Evolutionary conservation across 2,888 invertebrate genomes (phyloP).

Genomic region (Penaeus monodon): DNA sequence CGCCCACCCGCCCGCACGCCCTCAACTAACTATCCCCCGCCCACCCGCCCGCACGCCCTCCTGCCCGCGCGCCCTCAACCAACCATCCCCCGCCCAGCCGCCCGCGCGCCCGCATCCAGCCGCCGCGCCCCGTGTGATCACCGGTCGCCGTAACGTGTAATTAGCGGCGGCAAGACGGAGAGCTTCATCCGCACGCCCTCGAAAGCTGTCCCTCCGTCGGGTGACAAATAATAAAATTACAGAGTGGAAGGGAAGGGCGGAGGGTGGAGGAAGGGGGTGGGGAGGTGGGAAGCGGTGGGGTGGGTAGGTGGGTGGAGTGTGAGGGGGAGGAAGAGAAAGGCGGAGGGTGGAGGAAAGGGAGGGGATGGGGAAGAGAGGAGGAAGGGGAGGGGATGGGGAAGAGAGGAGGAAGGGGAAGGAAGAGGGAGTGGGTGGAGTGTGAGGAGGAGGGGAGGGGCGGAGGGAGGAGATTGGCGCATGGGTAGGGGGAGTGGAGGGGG

Average conservation of each 20-base stretch:
- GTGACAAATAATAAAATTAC: no score
- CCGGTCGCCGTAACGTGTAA: no score
- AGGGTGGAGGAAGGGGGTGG: background rate
- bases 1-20: no score
- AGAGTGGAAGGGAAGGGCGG: background rate
- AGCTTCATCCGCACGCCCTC: no score
- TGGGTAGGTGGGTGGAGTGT: background rate
- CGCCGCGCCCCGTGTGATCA: no score
- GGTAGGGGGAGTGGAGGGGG: background rate
- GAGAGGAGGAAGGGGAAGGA: background rate
- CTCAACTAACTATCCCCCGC: background rate
- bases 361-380: background rate
- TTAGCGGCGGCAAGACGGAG: no score
- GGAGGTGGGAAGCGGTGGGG: background rate
- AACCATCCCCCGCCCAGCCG: background rate
- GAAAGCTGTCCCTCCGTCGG: no score
- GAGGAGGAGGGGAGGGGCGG: background rate
- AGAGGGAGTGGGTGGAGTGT: background rate
- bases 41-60: background rate
- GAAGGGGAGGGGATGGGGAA: background rate
- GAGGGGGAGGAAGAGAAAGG: background rate
- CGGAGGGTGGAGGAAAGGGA: background rate
- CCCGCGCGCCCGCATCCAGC: constrained; percentile 2
- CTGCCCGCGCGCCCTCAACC: background rate
- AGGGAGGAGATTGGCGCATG: background rate